Conservation (phyloP, 1,140 invertebrate species). For the Phymorhynchus buccinoides region DNA sequence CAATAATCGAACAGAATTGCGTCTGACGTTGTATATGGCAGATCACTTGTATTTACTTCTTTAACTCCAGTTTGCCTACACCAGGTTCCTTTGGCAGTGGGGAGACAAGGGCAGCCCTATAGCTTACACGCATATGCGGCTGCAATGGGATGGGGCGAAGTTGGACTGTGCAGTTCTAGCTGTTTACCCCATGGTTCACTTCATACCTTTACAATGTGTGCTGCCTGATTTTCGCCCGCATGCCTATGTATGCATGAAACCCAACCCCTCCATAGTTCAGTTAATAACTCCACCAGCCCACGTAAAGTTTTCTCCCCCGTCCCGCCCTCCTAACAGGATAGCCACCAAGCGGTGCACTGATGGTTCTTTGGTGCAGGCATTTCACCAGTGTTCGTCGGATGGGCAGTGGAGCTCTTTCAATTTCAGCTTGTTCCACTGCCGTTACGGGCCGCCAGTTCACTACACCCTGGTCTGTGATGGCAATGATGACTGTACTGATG, state of each 20-base stretch:
- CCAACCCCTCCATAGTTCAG: background rate
- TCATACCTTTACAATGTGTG: background rate
- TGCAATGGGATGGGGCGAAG: background rate
- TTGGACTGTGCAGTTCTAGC: constrained; percentile 8
- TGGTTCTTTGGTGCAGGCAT: constrained; percentile 22
- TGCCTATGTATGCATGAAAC: constrained; percentile 29
- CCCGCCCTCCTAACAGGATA: background rate
- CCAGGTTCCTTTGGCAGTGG: constrained; percentile 29
- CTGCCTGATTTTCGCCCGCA: background rate
- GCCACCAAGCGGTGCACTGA: constrained; percentile 10
- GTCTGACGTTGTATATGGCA: too few species aligned
- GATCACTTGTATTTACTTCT: too few species aligned
- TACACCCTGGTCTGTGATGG: constrained; percentile 45
- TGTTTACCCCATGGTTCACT: background rate
- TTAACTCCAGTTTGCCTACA: too few species aligned
- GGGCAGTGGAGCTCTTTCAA: background rate
- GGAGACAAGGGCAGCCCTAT: constrained; percentile 26
- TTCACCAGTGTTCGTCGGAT: background rate
- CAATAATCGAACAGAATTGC: too few species aligned
- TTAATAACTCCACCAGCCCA: background rate
- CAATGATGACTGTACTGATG: constrained; percentile 27
- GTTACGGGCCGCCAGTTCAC: constrained; percentile 7
- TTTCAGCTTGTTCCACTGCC: constrained; percentile 15
- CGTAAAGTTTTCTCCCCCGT: background rate
- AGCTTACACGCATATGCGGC: background rate